A percentile compares a stretch with the other conserved stretches of the same genome.
phyloP scores from a whole-genome alignment of 1,140 invertebrate genomes.

The Drosophila setifemur region DNA sequence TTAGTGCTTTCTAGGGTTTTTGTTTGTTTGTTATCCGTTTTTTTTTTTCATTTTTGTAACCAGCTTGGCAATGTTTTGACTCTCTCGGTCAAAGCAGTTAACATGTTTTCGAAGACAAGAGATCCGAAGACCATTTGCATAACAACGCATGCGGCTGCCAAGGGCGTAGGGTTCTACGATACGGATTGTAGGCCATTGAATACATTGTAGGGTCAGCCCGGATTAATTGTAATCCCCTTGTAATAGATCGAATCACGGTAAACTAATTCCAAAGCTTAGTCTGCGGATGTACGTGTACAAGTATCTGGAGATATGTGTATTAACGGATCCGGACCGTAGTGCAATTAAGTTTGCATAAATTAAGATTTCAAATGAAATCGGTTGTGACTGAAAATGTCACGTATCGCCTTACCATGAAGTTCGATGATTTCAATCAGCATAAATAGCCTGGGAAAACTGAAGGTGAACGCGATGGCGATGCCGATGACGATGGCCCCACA shows the following conservation, averaged over 20 bases:
- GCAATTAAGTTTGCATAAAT: conserved; percentile 74
- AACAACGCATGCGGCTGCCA: conserved; percentile 2
- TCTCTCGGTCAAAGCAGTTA: conserved; percentile 27
- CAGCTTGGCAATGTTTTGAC: background rate
- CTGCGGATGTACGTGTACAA: conserved; percentile 14
- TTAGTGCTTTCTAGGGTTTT: conserved; percentile 13
- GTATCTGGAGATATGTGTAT: conserved; percentile 10
- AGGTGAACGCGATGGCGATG: conserved; percentile 37
- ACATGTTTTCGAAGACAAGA: conserved; percentile 14
- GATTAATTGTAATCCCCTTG: conserved; percentile 31
- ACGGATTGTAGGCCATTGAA: conserved; percentile 18
- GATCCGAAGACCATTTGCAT: conserved; percentile 10
- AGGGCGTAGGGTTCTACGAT: conserved; percentile 42
- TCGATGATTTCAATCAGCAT: conserved; percentile 55
- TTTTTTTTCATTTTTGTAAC: too few relatives aligned
- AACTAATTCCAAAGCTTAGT: conserved; percentile 52
- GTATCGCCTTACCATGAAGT: conserved; percentile 72
- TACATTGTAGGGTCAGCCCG: conserved; percentile 15
- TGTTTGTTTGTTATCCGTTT: too few relatives aligned
- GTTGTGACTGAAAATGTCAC: conserved; percentile 57
- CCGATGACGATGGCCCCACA: conserved; percentile 25
- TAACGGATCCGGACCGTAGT: conserved; percentile 63
- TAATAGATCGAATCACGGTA: conserved; percentile 41
- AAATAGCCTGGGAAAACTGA: conserved; percentile 41
- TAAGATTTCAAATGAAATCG: conserved; percentile 56